phyloP scores from a whole-genome alignment of 2,113 vertebrate species.

The Salvator merianae region DNA sequence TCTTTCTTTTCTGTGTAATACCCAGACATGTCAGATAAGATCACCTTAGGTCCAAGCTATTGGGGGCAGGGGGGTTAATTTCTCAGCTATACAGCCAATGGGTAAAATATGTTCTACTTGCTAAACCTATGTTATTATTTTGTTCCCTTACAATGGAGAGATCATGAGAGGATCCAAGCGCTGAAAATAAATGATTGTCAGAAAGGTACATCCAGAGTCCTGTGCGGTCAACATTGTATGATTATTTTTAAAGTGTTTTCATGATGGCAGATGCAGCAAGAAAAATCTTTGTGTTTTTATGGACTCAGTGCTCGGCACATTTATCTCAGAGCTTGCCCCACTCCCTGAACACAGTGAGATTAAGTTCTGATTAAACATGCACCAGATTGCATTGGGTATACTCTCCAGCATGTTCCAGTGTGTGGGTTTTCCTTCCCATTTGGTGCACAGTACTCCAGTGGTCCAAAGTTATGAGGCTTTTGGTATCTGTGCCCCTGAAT shows the following conservation, averaged over 20 bases:
- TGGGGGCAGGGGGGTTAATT: constrained; percentile 61
- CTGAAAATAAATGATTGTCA: constrained; percentile 41
- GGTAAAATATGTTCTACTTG: constrained; percentile 48
- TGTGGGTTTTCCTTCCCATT: background rate
- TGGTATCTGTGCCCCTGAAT: background rate
- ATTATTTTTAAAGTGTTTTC: constrained; percentile 44
- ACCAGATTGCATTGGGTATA: background rate
- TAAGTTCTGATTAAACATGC: background rate
- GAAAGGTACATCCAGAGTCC: constrained; percentile 17
- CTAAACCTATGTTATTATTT: constrained; percentile 25
- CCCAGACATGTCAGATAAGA: constrained; percentile 55
- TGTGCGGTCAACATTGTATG: constrained; percentile 41
- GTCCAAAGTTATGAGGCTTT: background rate
- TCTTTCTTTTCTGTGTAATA: constrained; percentile 42
- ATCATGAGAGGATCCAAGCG: constrained; percentile 26
- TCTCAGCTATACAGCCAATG: constrained; percentile 46
- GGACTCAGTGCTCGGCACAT: background rate
- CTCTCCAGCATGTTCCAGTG: background rate
- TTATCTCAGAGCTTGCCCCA: background rate
- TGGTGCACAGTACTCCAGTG: background rate
- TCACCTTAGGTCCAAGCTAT: constrained; percentile 59
- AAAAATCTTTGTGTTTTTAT: constrained; percentile 23
- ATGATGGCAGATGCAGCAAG: constrained; percentile 50
- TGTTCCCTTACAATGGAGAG: constrained; percentile 24
- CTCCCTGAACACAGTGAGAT: background rate